These are phyloP conservation scores for Euzophera pinguis DNA, from an alignment of 2,888 invertebrate species.

Conservation along the genomic window DNA sequence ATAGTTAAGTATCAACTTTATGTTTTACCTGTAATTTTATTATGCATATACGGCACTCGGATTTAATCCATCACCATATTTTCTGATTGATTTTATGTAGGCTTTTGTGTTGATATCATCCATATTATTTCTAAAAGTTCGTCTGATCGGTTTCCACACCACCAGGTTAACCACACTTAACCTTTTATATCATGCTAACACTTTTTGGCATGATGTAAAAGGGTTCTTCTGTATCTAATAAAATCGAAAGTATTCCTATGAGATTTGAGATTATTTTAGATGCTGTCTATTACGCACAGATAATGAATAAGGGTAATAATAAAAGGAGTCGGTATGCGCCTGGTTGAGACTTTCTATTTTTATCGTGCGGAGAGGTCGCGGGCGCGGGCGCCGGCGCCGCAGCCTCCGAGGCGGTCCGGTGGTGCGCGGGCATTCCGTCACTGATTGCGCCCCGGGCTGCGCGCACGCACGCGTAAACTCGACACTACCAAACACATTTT, in stretches of 20 bases:
- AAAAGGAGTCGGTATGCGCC: slow-evolving; percentile 63
- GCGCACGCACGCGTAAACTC: slow-evolving; percentile 52
- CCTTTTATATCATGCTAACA: no score
- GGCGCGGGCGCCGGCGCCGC: slow-evolving; percentile 46
- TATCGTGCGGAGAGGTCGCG: slow-evolving; percentile 70
- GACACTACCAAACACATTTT: slow-evolving; percentile 31
- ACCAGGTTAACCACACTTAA: no score
- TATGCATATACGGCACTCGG: no score
- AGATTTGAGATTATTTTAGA: slow-evolving; percentile 37
- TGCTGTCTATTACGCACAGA: slow-evolving; percentile 51
- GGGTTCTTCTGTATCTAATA: background rate
- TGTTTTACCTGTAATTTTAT: no score
- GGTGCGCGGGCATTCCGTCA: slow-evolving; percentile 71
- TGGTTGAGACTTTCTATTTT: slow-evolving; percentile 76
- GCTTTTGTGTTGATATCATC: no score
- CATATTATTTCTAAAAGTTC: no score
- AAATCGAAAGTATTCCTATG: slow-evolving; percentile 53
- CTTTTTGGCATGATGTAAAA: no score
- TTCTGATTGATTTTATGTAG: no score
- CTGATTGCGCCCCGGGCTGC: slow-evolving; percentile 66
- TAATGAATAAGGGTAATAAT: slow-evolving; percentile 69
- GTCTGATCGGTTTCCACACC: no score
- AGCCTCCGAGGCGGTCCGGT: slow-evolving; percentile 62
- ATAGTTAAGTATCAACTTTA: no score
- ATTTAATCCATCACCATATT: no score